Percentiles rank a stretch among this genome's conserved stretches.
phyloP scores from a whole-genome alignment of 2,888 invertebrate genomes.

The Aphodius sticticus region DNA sequence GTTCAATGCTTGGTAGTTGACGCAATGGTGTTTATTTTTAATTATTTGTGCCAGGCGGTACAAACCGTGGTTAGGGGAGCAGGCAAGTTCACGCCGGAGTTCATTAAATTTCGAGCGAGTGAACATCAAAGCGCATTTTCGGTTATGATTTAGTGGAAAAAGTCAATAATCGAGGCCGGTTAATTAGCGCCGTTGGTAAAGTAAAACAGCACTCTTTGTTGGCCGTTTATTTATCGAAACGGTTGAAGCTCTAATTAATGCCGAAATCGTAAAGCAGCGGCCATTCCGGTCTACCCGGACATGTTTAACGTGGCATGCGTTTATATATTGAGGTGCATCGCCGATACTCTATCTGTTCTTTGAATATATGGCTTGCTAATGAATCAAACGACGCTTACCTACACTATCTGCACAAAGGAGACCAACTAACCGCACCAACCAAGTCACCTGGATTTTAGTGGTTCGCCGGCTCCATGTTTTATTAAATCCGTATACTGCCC shows the following conservation, averaged over 20 bases:
- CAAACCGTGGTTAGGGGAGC: background rate
- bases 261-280: background rate
- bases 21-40: background rate
- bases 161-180: background rate
- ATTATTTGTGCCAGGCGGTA: background rate
- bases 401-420: background rate
- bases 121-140: background rate
- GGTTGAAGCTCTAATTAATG: background rate
- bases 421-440: background rate
- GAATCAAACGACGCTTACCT: background rate
- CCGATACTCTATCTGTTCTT: background rate
- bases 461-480: background rate
- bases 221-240: background rate
- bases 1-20: background rate
- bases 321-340: slow-evolving; percentile 4
- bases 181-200: background rate
- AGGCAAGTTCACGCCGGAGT: background rate
- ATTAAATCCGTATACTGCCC: background rate
- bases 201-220: background rate
- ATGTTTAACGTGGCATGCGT: background rate
- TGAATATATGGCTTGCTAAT: background rate
- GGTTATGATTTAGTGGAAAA: background rate
- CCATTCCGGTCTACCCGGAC: background rate
- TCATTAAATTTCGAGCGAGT: background rate
- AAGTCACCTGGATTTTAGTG: background rate